Percentiles rank a stretch among this genome's conserved stretches.
Conservation (phyloP, 2,113 vertebrate species). For the Ictalurus furcatus region DNA sequence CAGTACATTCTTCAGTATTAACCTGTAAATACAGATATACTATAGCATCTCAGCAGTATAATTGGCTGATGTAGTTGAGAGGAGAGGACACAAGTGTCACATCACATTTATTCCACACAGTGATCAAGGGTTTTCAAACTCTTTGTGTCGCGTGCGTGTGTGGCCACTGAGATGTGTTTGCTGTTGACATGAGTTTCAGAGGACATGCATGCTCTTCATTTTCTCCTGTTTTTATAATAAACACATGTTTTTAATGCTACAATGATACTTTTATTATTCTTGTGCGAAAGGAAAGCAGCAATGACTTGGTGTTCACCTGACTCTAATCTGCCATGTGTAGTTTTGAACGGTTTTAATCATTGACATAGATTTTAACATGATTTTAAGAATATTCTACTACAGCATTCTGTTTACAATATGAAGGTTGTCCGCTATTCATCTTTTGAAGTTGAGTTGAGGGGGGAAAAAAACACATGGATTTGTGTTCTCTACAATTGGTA, state of each 20-base stretch:
- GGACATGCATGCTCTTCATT: background rate
- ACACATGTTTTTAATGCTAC: background rate
- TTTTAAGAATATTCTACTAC: background rate
- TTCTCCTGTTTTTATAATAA: background rate
- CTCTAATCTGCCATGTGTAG: background rate
- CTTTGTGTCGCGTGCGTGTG: background rate
- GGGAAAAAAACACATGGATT: background rate
- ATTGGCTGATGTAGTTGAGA: slow-evolving; percentile 1
- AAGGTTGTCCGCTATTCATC: background rate
- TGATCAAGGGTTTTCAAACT: background rate
- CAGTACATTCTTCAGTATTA: slow-evolving; percentile 2
- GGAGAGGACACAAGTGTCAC: background rate
- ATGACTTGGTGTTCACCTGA: background rate
- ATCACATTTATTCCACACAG: background rate
- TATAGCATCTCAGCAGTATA: background rate
- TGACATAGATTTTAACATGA: background rate
- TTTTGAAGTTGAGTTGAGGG: background rate
- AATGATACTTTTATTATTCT: background rate
- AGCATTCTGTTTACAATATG: background rate
- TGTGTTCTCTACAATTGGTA: background rate
- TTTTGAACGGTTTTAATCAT: background rate
- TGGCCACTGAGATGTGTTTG: background rate
- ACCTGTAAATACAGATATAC: background rate
- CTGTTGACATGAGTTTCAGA: background rate
- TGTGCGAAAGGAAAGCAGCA: background rate